Evolutionary conservation across 2,113 vertebrate genomes (phyloP).

Genomic region (Andinoacara biseriatus): DNA sequence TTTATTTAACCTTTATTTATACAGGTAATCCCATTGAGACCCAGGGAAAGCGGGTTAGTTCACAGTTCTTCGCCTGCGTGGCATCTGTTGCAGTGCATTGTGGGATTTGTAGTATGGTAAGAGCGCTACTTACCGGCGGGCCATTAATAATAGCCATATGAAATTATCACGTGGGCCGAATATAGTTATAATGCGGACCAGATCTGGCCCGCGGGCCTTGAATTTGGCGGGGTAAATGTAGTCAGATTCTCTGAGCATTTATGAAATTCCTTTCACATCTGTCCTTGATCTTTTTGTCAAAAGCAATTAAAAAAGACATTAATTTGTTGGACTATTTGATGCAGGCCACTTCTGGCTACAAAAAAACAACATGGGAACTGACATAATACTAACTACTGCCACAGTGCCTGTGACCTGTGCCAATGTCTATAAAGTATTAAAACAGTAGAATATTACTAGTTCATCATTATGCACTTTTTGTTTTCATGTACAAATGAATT

Average conservation of each 20-base stretch:
- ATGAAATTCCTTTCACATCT: background rate
- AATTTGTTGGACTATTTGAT: background rate
- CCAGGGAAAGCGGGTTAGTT: no score
- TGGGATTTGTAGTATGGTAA: no score
- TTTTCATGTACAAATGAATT: slow-evolving; percentile 19
- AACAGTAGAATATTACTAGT: background rate
- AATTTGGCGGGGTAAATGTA: background rate
- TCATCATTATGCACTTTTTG: background rate
- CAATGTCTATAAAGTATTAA: background rate
- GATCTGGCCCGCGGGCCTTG: no score
- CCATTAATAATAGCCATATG: no score
- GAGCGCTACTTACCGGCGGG: no score
- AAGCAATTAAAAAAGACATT: rapidly evolving
- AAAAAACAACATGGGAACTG: background rate
- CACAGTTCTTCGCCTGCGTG: no score
- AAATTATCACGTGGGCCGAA: no score
- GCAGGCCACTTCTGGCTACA: background rate
- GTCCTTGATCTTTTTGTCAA: background rate
- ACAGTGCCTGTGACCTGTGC: background rate
- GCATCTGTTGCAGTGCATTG: no score
- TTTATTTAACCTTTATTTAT: no score
- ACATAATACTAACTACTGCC: background rate
- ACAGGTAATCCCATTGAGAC: no score
- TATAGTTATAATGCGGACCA: no score
- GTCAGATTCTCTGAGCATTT: background rate